Evolutionary conservation across 2,797 vertebrate genomes (phyloP).

Genomic region (Sebastes vulpes): DNA sequence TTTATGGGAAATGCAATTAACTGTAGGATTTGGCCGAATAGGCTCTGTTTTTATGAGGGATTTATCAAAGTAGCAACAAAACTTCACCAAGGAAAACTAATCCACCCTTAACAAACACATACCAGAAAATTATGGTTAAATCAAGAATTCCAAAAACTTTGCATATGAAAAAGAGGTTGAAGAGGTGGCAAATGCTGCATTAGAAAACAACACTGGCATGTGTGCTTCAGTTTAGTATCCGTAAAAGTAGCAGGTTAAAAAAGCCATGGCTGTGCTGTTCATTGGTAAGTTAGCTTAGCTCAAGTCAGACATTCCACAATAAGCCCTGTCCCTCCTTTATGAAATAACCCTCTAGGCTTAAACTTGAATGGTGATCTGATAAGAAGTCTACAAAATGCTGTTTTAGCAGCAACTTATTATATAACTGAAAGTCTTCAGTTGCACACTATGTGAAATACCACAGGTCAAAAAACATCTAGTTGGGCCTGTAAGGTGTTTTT

Average conservation of each 20-base stretch:
- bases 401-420: not conserved
- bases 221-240: not conserved
- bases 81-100: too few species aligned
- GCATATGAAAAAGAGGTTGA: not conserved
- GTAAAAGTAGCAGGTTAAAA: not conserved
- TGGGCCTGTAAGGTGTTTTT: not conserved
- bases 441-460: not conserved
- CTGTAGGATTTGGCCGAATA: not conserved
- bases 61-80: not conserved
- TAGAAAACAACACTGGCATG: not conserved
- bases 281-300: not conserved
- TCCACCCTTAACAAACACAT: not conserved
- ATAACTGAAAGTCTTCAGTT: not conserved
- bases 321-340: not conserved
- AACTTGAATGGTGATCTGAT: not conserved
- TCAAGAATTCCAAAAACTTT: not conserved
- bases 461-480: not conserved
- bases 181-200: not conserved
- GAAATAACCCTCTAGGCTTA: not conserved
- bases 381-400: not conserved
- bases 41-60: not conserved
- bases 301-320: not conserved
- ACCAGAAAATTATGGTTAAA: not conserved
- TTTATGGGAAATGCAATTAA: not conserved
- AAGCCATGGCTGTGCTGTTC: not conserved